phyloP scores from a whole-genome alignment of 2,113 vertebrate species.

The Gambusia affinis region DNA sequence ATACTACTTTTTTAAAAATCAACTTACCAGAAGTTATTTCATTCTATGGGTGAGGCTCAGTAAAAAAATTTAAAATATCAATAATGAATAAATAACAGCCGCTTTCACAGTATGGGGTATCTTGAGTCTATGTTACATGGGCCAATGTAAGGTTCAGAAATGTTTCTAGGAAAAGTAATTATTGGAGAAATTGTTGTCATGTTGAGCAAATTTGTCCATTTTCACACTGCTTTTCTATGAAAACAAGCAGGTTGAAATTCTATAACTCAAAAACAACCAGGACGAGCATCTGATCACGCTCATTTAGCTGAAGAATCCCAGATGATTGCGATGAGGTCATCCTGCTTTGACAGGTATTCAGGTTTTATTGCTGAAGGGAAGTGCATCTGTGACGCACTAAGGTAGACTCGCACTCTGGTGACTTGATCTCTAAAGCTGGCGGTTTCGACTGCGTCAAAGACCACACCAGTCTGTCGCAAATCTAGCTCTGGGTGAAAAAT shows the following conservation, averaged over 20 bases:
- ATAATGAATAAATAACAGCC: no score
- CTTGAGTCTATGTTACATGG: background rate
- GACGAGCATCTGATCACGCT: conserved; percentile 25
- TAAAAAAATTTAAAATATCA: no score
- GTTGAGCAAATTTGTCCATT: background rate
- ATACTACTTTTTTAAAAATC: no score
- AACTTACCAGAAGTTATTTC: no score
- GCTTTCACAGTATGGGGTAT: background rate
- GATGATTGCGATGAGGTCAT: conserved; percentile 48
- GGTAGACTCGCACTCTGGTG: background rate
- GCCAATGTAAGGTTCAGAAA: background rate
- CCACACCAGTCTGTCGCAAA: background rate
- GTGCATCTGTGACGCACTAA: conserved; percentile 43
- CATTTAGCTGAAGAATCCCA: conserved; percentile 35
- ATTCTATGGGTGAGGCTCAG: no score
- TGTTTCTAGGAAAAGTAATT: background rate
- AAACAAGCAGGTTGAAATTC: background rate
- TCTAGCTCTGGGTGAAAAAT: background rate
- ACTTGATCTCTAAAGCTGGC: background rate
- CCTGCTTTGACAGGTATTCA: conserved; percentile 44
- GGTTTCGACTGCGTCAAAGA: background rate
- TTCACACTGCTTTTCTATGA: conserved; percentile 7
- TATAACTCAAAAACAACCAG: conserved; percentile 4
- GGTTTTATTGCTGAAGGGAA: conserved; percentile 49
- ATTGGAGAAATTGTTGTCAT: background rate